Evolutionary conservation across 2,888 invertebrate species (phyloP), one percentile per base, ranked within the genome.

Genomic region (Calameuta filiformis): DNA sequence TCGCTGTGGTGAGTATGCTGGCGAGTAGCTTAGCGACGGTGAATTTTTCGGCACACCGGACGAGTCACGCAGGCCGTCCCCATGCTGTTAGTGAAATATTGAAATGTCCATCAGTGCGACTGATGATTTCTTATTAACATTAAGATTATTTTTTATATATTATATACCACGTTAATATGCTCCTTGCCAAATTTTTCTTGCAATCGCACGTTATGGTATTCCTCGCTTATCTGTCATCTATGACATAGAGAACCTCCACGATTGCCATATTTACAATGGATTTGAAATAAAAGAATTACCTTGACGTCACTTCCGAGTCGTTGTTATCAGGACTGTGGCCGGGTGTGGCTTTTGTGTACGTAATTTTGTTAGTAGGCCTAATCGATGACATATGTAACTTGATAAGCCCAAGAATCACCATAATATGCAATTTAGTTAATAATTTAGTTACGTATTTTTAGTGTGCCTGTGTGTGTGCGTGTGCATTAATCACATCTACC

Each of bases 11-110:
- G 85, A 81, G 76, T 86, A 85, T 78, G 85, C 78, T 79, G 88
- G 85, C 82, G 87, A 86, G 83, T 87, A 86, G 85, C 83, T 86
- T 85, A 86, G 81, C 79, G 87, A 83, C 81, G 86, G 73, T 77
- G 84, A 82, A 84, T 87, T 87, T 82, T 85, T 86, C 81, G 87
- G 78, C 79, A 83, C 83, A 79, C 84, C 86, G 81, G 87, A 81
- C 82, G 85, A 84, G 80, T 89, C 87, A 83, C 86, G 87, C 82
- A 81, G 82, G 82, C 79, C 91, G 91, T 90, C 91, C 90, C 93
- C 94, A 93, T 94, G 94, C 94, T 94, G 94, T 94, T 94, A 94
- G 94, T 94, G 92, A 89, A 90, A 90, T 89, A 90, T 82, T 85
- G 81, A 80, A 83, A 79, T 78, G 75, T 68, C 34, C 73, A 75